Base-by-base conservation (phyloP, 2,113 vertebrate species). In the Rhinolophus sinicus region DNA sequence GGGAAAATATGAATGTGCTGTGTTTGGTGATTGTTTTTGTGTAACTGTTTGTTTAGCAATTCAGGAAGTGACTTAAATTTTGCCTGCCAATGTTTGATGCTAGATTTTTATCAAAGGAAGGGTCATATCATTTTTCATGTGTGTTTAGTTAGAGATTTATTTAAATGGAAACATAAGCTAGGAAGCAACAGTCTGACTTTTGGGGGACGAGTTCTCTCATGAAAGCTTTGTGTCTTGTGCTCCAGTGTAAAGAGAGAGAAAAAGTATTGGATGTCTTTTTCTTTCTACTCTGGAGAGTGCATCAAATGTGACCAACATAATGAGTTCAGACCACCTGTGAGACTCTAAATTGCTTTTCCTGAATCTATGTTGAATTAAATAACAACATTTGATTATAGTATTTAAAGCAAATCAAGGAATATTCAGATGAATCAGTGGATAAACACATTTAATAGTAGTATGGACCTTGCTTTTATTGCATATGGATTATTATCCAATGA, bases 321-420 rank as follows among this genome's bases (percentile, higher is more conserved):
- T 81, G 81, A 91, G 77, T 94, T 97, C 69, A 72, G 97, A 97
- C 97, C 97, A 97, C 97, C 97, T 97, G 95, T 84, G 97, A 97
- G 97, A 96, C n/a, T 96, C 81, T 24, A 96, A 83, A 97, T 97
- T 97, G 87, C 93, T 96, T 90, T 97, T 94, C 93, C 82, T 85
- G 90, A 97, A 69, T 96, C 92, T 93, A 64, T 96, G 84, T 96
- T 77, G 87, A 97, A 92, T 96, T 97, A 95, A 95, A 69, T 93
- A 92, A 96, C 77, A 92, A 60, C 93, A 83, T 77, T 96, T 98
- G 93, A 97, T 97, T 96, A 96, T 86, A 97, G 96, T 91, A 85
- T 91, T 98, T 97, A 97, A 88, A 96, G 94, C 62, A 97, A 98
- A 97, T 97, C 85, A 97, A 94, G 93, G 76, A 96, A 88, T 78